Base-by-base conservation (phyloP, 2,888 invertebrate genomes). In the Conomelus anceps region DNA sequence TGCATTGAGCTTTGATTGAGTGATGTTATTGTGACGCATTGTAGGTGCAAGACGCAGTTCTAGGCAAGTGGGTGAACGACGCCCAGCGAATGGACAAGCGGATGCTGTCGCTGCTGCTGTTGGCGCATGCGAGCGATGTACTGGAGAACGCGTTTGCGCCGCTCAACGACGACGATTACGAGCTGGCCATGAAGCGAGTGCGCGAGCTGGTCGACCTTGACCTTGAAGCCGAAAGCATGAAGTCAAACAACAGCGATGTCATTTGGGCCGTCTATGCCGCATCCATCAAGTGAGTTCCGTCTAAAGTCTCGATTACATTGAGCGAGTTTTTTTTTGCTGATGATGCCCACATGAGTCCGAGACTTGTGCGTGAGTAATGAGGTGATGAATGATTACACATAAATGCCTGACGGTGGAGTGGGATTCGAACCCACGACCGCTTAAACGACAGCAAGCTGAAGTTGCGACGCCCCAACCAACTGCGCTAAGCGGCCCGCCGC, bases 251-350 rank as follows among this genome's bases (percentile, higher is more conserved):
- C 93, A 96, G 97, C 63, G 99, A 99, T 93, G 96, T 99, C 92
- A 97, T 99, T 95, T 99, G 99, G 99, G 99, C 99, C 89, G 99
- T 99, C 90, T 99, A 99, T 94, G 98, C 99, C 92, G 98, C 99
- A 90, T 99, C 99, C 94, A 98, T 98, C 92, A 99, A 99, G 96
- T 99, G 97, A 96, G 90, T 89, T 13, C 11, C 34, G 13, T 3
- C 17, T 4, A 17, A 11, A 9, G 9, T 6, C 17, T 11, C 17
- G 17, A 34, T 17, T n/a, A n/a, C n/a, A n/a, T n/a, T n/a, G n/a
- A n/a, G n/a, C n/a, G n/a, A n/a, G n/a, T n/a, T n/a, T n/a, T n/a
- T n/a, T n/a, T n/a, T n/a, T n/a, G n/a, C n/a, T n/a, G n/a, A n/a
- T n/a, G n/a, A n/a, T n/a, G n/a, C n/a, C n/a, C n/a, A n/a, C n/a